Base-by-base conservation (phyloP, 2,113 vertebrate species). In the Redunca redunca region DNA sequence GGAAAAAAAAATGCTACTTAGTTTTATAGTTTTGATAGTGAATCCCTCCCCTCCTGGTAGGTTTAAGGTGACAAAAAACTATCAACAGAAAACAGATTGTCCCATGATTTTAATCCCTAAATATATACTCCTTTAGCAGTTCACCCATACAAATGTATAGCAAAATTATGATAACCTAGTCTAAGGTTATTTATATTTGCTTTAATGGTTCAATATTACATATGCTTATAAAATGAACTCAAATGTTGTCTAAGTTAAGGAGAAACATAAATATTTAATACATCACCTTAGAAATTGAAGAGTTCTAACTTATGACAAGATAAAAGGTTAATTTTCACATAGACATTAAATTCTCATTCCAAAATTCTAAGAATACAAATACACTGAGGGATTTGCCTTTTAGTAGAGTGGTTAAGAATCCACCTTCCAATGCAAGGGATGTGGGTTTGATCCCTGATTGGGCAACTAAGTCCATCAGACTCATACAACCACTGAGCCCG, bases 311-410 rank as follows among this genome's bases (percentile, higher is more conserved):
- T 74, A 93, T n/a, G 62, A 86, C 17, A 52, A 46, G 26, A 74
- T 46, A 93, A 81, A 94, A 90, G 33, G 30, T 58, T 87, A 88
- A 88, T 36, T 80, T 96, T 90, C 86, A 86, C 43, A 67, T 4
- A 90, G 36, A 30, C 81, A 92, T 36, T 91, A 93, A 77, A 23
- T 50, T 85, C 58, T 82, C 30, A 52, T 62, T 90, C 12, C 15
- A 94, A 94, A 97, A 86, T 80, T 60, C n/a, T 77, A 43, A 78
- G 82, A 92, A 36, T n/a, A 81, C 11, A 88, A 84, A 81, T 94
- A 82, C 12, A 90, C 0, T 84, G 67, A 74, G 19, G 67, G 19
- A 74, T 23, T 40, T 74, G 19, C 67, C 67, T 74, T 36, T 40
- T 40, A 40, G 19, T 6, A 40, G n/a, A 74, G 2, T 74, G 36